A percentile compares a stretch with the other conserved stretches of the same genome.
Conservation (phyloP, 2,888 invertebrate species). For the Hydraecia micacea region DNA sequence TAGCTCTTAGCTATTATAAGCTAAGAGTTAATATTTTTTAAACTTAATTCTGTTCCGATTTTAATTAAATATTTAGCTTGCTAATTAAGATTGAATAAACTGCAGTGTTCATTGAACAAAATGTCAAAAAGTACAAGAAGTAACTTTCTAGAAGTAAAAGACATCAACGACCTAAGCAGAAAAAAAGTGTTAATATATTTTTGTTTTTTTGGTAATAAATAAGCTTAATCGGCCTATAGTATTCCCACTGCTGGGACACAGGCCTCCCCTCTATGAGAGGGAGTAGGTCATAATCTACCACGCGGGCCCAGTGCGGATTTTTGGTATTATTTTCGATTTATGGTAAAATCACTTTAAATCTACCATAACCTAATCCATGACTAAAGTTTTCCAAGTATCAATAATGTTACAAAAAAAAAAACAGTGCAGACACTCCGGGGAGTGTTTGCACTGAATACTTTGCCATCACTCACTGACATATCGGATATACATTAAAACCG, state of each 20-base stretch:
- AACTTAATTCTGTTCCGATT: not conserved
- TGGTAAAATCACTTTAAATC: not conserved
- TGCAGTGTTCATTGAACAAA: not conserved
- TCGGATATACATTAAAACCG: too few relatives aligned
- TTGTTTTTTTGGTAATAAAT: too few relatives aligned
- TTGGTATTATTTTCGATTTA: not conserved
- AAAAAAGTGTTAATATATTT: not conserved
- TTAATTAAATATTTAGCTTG: not conserved
- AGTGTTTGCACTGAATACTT: too few relatives aligned
- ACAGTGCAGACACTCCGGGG: too few relatives aligned
- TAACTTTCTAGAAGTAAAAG: slow-evolving; percentile 29
- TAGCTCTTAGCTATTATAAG: too few relatives aligned
- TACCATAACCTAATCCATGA: not conserved
- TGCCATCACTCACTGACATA: too few relatives aligned
- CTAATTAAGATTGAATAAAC: not conserved
- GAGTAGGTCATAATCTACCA: too few relatives aligned
- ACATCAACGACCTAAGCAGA: slow-evolving; percentile 31
- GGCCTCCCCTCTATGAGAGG: too few relatives aligned
- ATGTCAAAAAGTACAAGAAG: not conserved
- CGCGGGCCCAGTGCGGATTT: too few relatives aligned
- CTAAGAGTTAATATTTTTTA: not conserved
- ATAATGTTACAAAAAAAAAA: slow-evolving; percentile 43
- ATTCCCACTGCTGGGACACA: too few relatives aligned
- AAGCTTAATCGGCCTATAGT: too few relatives aligned
- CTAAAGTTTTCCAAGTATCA: slow-evolving; percentile 42